Evolutionary conservation across 2,113 vertebrate genomes (phyloP).

Genomic region (Myotis brandtii): DNA sequence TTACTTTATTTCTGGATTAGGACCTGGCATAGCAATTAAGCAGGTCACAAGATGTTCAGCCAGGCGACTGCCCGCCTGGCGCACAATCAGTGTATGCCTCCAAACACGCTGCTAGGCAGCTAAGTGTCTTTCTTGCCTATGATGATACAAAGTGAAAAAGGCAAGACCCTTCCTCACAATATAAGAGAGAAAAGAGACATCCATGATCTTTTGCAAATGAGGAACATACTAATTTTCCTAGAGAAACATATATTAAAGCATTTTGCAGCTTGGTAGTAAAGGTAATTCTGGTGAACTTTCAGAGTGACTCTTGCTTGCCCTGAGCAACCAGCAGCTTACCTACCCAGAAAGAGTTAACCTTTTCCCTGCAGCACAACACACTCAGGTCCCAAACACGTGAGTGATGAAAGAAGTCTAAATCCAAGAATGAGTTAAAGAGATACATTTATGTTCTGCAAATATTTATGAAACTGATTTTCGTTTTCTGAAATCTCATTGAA

Average conservation of each 20-base stretch:
- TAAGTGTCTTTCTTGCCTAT: neutral
- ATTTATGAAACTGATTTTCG: neutral
- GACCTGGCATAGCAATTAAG: neutral
- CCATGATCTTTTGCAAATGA: neutral
- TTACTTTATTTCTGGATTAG: conserved; percentile 35
- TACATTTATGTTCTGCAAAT: neutral
- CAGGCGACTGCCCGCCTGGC: neutral
- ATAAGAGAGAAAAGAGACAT: neutral
- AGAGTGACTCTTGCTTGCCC: neutral
- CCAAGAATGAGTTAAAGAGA: conserved; percentile 18
- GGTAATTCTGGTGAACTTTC: neutral
- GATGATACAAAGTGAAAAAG: neutral
- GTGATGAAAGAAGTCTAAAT: conserved; percentile 9
- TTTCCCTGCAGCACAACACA: neutral
- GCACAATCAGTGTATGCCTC: neutral
- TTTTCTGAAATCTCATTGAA: conserved; percentile 31
- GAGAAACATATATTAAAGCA: neutral
- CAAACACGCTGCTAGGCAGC: neutral
- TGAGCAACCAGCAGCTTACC: neutral
- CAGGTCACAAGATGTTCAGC: neutral
- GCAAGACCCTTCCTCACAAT: neutral
- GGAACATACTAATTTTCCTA: neutral
- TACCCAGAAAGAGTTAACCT: neutral
- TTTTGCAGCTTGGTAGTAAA: neutral
- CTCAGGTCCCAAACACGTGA: neutral